Evolutionary conservation across 2,797 vertebrate genomes (phyloP), one percentile per base, ranked within the genome.

Genomic region (Chelonia mydas): DNA sequence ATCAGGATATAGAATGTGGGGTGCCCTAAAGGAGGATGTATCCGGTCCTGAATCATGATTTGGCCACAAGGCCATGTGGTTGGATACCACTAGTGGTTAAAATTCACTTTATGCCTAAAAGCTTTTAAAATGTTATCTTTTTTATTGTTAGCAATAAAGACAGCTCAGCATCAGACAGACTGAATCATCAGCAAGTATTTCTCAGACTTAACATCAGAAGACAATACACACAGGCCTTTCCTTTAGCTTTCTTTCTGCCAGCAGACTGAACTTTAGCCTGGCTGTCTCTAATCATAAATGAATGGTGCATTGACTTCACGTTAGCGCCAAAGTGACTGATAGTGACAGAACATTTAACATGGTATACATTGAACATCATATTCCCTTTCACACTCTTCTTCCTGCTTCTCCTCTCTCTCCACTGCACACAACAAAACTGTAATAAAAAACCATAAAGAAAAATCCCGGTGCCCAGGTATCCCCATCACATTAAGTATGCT

Each of bases 131-230:
- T 94, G 95, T 96, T 97, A 94, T 95, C 93, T 92, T 94, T 93
- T 95, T 92, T 89, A 87, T 87, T 96, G 87, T 87, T 93, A 90
- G 79, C 95, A 92, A 93, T 95, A 92, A 89, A 94, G 96, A 93
- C 87, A 92, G 90, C 78, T 87, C 79, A 93, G 41, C 76, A 90
- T 96, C 95, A 97, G 94, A 97, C 89, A 78, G 81, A 80, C 93
- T 97, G 97, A 98, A 94, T 98, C 96, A 97, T 93, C 50, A 89
- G 89, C 84, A 94, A 88, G 87, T 93, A 3, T 96, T 97, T 95
- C 89, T 96, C 95, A 97, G 93, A 45, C 83, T 95, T 90, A 86
- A 92, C 93, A 95, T 79, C 86, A 92, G 86, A 95, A 1, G 81
- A 96, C 97, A 96, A 89, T 96, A 37, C 16, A 95, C 86, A 94